These are phyloP conservation scores for Steinernema feltiae DNA, from an alignment of 1,140 invertebrate species.

Conservation along the genomic window DNA sequence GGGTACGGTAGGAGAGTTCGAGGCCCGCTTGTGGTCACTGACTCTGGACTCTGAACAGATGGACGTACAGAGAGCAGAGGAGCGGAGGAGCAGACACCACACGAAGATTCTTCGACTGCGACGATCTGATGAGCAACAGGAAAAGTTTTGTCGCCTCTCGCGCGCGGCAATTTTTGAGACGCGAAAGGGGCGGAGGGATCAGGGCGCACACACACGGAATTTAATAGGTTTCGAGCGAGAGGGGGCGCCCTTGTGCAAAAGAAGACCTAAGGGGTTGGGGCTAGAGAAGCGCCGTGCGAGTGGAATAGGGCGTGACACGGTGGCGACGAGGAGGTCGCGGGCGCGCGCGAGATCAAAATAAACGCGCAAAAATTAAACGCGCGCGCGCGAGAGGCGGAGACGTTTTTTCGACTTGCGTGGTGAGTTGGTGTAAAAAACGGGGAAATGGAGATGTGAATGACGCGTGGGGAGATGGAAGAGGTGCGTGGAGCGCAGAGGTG, in stretches of 20 bases:
- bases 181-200: neutral
- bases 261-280: neutral
- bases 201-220: neutral
- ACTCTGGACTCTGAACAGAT: no score
- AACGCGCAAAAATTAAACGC: neutral
- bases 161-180: neutral
- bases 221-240: conserved; percentile 11
- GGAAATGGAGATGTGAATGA: no score
- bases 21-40: no score
- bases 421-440: neutral
- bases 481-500: no score
- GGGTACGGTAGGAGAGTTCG: neutral
- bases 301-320: neutral
- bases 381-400: neutral
- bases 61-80: no score
- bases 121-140: neutral
- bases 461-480: no score
- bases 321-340: neutral
- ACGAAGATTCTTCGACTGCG: neutral
- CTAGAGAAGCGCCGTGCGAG: neutral
- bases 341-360: neutral
- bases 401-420: neutral
- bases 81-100: neutral
- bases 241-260: neutral
- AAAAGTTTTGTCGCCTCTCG: neutral